A percentile compares a stretch with the other conserved stretches of the same genome.
These are phyloP conservation scores for Campaea margaritaria DNA, from an alignment of 2,888 invertebrate genomes.

Conservation along the genomic window DNA sequence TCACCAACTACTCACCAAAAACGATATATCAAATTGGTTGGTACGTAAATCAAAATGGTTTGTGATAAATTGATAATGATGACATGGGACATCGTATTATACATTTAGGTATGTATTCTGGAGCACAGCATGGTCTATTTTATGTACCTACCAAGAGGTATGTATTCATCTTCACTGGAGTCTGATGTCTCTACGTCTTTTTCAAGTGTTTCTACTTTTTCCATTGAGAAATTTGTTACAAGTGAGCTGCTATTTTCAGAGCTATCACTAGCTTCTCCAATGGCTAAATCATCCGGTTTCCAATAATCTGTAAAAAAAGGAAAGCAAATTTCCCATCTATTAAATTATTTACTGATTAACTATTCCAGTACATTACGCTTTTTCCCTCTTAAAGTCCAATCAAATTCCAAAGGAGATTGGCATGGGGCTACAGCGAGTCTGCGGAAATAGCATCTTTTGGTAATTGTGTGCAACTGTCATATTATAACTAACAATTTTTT, in stretches of 20 bases:
- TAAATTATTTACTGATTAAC: no score
- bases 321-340: no score
- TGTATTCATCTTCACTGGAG: slow-evolving; percentile 81
- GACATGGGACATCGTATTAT: not conserved
- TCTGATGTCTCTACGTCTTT: slow-evolving; percentile 74
- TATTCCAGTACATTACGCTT: no score
- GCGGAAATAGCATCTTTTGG: no score
- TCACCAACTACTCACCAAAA: no score
- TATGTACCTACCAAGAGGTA: slow-evolving; percentile 66
- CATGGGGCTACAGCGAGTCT: no score
- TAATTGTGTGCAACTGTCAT: no score
- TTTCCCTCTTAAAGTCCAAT: no score
- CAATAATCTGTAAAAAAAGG: slow-evolving; percentile 73
- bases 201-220: slow-evolving; percentile 69
- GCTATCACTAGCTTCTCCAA: slow-evolving; percentile 77
- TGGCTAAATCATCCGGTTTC: slow-evolving; percentile 75
- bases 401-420: no score
- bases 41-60: slow-evolving; percentile 1
- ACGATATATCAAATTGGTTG: no score
- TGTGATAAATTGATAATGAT: slow-evolving; percentile 1
- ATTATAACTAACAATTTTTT: no score
- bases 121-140: slow-evolving; percentile 3
- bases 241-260: slow-evolving; percentile 78
- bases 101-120: no score
- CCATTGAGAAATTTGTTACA: slow-evolving; percentile 73